Evolutionary conservation across 1,140 invertebrate genomes (phyloP).

Genomic region (Oncopeltus fasciatus): DNA sequence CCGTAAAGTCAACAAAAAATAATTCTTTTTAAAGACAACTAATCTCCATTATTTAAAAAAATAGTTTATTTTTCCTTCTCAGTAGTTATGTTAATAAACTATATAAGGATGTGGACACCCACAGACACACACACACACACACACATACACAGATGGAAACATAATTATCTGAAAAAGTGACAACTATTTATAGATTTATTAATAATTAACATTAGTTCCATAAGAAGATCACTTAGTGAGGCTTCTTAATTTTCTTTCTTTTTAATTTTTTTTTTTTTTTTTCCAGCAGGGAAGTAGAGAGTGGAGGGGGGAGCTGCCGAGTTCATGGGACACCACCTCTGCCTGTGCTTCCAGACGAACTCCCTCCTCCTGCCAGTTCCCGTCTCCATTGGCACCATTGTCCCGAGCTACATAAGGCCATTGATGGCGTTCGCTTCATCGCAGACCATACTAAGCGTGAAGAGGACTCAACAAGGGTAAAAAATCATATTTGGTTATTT

Average conservation of each 20-base stretch:
- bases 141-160: not conserved
- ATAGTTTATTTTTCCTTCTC: not conserved
- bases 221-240: too few relatives aligned
- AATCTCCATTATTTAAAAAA: not conserved
- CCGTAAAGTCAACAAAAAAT: too few relatives aligned
- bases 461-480: conserved; percentile 78
- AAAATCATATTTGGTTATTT: too few relatives aligned
- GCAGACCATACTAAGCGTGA: conserved; percentile 84
- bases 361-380: conserved; percentile 25
- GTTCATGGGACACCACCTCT: conserved; percentile 45
- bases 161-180: not conserved
- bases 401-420: conserved; percentile 82
- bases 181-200: too few relatives aligned
- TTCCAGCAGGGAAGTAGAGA: conserved; percentile 40
- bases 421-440: conserved; percentile 81
- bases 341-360: conserved; percentile 28
- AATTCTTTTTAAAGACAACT: not conserved
- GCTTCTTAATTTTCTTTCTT: too few relatives aligned
- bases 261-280: too few relatives aligned
- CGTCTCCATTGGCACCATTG: conserved; percentile 59
- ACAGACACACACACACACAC: not conserved
- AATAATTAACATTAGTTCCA: too few relatives aligned
- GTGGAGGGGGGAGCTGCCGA: conserved; percentile 39
- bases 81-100: not conserved
- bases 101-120: not conserved